Conservation (phyloP, 2,888 invertebrate genomes). For the Catocala sponsa region DNA sequence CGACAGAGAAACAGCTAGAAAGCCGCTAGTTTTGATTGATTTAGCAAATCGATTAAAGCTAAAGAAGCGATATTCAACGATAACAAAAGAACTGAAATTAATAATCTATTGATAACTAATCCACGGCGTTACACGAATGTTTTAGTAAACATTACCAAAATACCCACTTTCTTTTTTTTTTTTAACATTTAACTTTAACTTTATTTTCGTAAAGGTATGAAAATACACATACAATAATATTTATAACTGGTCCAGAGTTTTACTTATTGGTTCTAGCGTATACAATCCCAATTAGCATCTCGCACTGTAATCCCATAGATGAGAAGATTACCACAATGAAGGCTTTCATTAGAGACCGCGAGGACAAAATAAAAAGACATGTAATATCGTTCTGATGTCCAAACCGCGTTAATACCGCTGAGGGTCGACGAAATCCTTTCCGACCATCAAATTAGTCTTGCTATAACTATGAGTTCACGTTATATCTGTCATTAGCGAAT, state of each 20-base stretch:
- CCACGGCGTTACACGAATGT: background rate
- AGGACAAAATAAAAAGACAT: slow-evolving; percentile 69
- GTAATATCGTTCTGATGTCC: slow-evolving; percentile 72
- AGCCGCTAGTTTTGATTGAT: too few relatives aligned
- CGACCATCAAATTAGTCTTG: slow-evolving; percentile 66
- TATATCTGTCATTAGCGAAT: slow-evolving; percentile 25
- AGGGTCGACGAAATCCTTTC: slow-evolving; percentile 69
- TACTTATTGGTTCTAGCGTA: slow-evolving; percentile 17
- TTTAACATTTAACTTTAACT: too few relatives aligned
- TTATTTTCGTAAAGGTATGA: too few relatives aligned
- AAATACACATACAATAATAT: too few relatives aligned
- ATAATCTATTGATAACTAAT: background rate
- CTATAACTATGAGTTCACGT: slow-evolving; percentile 48
- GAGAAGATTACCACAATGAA: slow-evolving; percentile 60
- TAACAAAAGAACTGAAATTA: too few relatives aligned
- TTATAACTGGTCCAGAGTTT: too few relatives aligned
- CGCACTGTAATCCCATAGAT: slow-evolving; percentile 53
- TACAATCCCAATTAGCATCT: slow-evolving; percentile 55
- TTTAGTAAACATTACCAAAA: background rate
- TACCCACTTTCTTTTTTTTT: too few relatives aligned
- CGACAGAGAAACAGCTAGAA: too few relatives aligned
- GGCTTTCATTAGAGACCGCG: slow-evolving; percentile 71
- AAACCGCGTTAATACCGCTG: slow-evolving; percentile 70
- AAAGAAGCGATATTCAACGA: too few relatives aligned
- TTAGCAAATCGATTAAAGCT: too few relatives aligned